Conservation (phyloP, 2,797 vertebrate genomes). For the Manis pentadactyla region DNA sequence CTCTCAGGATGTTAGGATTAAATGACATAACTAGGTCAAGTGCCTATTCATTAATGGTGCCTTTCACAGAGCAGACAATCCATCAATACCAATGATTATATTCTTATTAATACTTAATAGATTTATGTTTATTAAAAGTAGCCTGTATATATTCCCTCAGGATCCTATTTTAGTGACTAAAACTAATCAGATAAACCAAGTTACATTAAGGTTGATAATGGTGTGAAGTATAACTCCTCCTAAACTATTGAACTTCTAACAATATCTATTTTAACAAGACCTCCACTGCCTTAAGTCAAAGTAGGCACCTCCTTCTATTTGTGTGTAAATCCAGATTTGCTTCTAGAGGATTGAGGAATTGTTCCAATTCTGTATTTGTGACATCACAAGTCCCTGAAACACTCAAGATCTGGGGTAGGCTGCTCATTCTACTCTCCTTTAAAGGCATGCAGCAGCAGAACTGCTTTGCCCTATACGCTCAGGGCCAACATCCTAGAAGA, state of each 20-base stretch:
- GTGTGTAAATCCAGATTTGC: conserved; percentile 50
- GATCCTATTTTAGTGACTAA: conserved; percentile 23
- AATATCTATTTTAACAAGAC: conserved; percentile 46
- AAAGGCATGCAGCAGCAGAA: background rate
- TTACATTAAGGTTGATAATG: conserved; percentile 45
- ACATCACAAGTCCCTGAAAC: conserved; percentile 74
- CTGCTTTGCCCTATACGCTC: background rate
- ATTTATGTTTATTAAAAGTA: conserved; percentile 25
- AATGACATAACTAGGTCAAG: background rate
- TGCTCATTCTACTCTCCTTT: conserved; percentile 19
- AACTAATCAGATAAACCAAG: conserved; percentile 30
- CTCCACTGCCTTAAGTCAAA: background rate
- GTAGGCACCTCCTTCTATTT: conserved; percentile 40
- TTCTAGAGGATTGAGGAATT: conserved; percentile 53
- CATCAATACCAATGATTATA: background rate
- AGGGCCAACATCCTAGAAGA: background rate
- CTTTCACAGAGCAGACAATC: background rate
- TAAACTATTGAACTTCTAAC: conserved; percentile 2
- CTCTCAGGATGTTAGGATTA: background rate
- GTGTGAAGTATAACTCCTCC: background rate
- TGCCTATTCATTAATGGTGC: background rate
- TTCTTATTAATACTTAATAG: background rate
- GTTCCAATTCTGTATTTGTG: conserved; percentile 71
- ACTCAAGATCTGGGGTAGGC: background rate
- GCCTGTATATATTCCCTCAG: background rate